Conservation (phyloP, 2,113 vertebrate genomes). For the Globicephala melas region DNA sequence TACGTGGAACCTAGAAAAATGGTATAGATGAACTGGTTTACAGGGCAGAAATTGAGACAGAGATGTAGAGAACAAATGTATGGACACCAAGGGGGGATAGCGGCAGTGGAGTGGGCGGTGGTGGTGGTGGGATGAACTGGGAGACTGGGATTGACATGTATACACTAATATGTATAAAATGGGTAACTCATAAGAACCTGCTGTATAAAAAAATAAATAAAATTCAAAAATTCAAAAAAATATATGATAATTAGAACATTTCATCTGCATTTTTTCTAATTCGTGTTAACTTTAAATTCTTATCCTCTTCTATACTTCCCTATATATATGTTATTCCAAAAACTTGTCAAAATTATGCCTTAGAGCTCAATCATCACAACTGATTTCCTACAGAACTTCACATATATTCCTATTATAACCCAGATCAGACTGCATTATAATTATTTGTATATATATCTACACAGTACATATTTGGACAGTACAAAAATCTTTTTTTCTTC, state of each 20-base stretch:
- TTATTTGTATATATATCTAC: neutral
- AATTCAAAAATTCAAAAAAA: too few species aligned
- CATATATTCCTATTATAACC: neutral
- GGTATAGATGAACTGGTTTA: too few species aligned
- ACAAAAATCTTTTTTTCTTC: neutral
- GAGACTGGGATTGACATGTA: too few species aligned
- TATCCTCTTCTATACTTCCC: neutral
- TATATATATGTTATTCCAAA: neutral
- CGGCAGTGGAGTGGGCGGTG: too few species aligned
- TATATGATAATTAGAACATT: neutral
- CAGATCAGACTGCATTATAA: neutral
- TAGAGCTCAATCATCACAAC: neutral
- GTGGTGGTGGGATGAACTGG: too few species aligned
- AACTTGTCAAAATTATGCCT: neutral
- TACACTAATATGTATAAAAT: too few species aligned
- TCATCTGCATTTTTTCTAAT: slow-evolving; percentile 21
- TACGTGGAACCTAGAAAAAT: too few species aligned
- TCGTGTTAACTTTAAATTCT: slow-evolving; percentile 42
- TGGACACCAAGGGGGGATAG: too few species aligned
- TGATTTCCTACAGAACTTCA: neutral
- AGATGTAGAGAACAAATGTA: too few species aligned
- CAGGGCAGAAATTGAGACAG: too few species aligned
- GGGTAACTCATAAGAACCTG: too few species aligned
- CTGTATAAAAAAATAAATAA: too few species aligned
- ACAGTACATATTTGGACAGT: neutral